Percentiles rank a stretch among this genome's conserved stretches.
phyloP scores from a whole-genome alignment of 2,113 vertebrate genomes.

The Oenanthe melanoleuca region DNA sequence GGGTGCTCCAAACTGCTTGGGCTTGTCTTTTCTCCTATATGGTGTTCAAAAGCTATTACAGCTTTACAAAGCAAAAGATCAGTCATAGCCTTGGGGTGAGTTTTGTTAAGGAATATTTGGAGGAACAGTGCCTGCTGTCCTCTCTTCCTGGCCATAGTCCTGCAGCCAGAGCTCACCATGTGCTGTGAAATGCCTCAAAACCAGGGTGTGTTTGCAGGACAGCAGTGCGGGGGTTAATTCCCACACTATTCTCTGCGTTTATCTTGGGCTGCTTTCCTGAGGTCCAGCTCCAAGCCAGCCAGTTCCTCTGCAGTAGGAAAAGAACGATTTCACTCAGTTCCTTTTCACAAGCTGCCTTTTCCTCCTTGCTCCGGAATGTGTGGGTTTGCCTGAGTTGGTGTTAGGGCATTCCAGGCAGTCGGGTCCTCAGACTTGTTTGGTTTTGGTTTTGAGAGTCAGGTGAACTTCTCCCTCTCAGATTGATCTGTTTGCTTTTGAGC shows the following conservation, averaged over 20 bases:
- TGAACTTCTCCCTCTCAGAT: constrained; percentile 44
- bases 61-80: background rate
- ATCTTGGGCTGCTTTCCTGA: background rate
- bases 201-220: background rate
- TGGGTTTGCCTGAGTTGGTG: background rate
- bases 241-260: background rate
- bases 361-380: rapidly evolving
- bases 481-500: constrained; percentile 51
- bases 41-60: background rate
- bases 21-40: background rate
- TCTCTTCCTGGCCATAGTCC: rapidly evolving
- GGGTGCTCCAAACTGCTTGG: background rate
- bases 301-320: background rate
- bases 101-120: background rate
- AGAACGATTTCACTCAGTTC: background rate
- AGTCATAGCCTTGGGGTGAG: background rate
- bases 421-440: background rate
- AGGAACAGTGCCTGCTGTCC: rapidly evolving
- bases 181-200: background rate
- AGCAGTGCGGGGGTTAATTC: background rate
- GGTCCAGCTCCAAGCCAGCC: background rate
- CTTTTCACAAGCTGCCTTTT: background rate
- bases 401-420: background rate
- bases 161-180: background rate
- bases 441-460: background rate